These are phyloP conservation scores for Macrophya annulata DNA, from an alignment of 2,888 invertebrate genomes.

Conservation along the genomic window DNA sequence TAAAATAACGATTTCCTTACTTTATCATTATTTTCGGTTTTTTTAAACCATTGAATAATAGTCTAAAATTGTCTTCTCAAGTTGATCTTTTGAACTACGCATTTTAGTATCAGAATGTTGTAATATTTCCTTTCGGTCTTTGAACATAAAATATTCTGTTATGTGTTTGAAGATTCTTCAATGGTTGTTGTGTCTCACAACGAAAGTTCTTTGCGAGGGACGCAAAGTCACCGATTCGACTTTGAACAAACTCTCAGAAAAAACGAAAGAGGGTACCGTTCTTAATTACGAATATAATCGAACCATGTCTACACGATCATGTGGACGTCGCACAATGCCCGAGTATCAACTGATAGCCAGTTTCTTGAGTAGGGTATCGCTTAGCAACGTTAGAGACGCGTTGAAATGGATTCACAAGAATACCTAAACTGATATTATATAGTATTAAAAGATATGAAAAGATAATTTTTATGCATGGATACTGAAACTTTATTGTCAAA, in stretches of 20 bases:
- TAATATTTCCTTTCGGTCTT: neutral
- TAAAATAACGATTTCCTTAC: neutral
- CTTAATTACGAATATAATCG: slow-evolving; percentile 54
- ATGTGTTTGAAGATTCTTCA: slow-evolving; percentile 83
- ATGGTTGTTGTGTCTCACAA: slow-evolving; percentile 88
- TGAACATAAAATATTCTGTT: slow-evolving; percentile 24
- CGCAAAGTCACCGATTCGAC: slow-evolving; percentile 69
- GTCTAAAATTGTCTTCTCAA: neutral
- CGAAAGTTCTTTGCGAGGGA: slow-evolving; percentile 88
- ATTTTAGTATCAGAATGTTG: neutral
- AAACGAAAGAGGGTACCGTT: slow-evolving; percentile 49
- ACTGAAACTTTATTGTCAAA: slow-evolving; percentile 10
- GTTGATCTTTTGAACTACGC: slow-evolving; percentile 4
- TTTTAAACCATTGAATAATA: slow-evolving; percentile 18
- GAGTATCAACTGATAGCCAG: slow-evolving; percentile 88
- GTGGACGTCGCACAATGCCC: slow-evolving; percentile 84
- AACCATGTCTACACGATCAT: slow-evolving; percentile 71
- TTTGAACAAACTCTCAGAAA: slow-evolving; percentile 36
- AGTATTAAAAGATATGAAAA: slow-evolving; percentile 35
- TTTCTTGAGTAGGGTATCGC: slow-evolving; percentile 84
- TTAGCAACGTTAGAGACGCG: slow-evolving; percentile 84
- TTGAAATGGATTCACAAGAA: slow-evolving; percentile 84
- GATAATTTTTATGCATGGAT: slow-evolving; percentile 12
- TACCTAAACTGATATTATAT: slow-evolving; percentile 59
- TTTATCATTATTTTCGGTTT: neutral